Conservation (phyloP, 1,140 invertebrate genomes). For the Zaprionus gabonicus region DNA sequence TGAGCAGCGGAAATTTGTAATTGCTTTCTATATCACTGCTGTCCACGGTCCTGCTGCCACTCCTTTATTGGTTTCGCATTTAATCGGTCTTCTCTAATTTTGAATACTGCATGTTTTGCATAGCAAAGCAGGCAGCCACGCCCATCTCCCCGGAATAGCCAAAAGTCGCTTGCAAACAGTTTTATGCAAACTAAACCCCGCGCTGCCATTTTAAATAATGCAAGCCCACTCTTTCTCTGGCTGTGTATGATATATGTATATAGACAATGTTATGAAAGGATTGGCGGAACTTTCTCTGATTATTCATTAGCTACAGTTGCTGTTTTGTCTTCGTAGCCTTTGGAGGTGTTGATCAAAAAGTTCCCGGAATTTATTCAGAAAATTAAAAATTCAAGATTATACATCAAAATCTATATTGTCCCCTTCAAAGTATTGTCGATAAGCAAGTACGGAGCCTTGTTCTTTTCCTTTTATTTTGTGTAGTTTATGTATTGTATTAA, state of each 20-base stretch:
- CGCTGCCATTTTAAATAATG: constrained; percentile 40
- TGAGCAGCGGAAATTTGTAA: constrained; percentile 12
- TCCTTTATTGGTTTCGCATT: constrained; percentile 25
- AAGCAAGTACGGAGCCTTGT: too few relatives aligned
- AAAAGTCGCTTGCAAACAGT: constrained; percentile 27
- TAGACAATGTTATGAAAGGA: constrained; percentile 46
- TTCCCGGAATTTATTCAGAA: too few relatives aligned
- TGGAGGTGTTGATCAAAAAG: too few relatives aligned
- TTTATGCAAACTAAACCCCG: constrained; percentile 39
- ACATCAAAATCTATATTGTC: too few relatives aligned
- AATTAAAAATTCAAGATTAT: too few relatives aligned
- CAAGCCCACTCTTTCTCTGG: constrained; percentile 16
- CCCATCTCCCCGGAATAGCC: constrained; percentile 7
- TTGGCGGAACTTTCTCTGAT: constrained; percentile 41
- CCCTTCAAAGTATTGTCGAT: too few relatives aligned
- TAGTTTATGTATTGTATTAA: too few relatives aligned
- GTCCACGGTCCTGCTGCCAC: neutral
- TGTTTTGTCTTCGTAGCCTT: constrained; percentile 8
- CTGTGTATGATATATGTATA: too few relatives aligned
- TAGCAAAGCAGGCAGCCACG: constrained; percentile 17
- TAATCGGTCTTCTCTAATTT: constrained; percentile 22
- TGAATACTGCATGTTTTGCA: constrained; percentile 16
- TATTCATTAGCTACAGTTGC: constrained; percentile 52
- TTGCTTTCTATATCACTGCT: neutral
- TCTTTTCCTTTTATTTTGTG: too few relatives aligned